These are phyloP conservation scores for Zootermopsis nevadensis DNA, from an alignment of 2,888 invertebrate species.

Conservation along the genomic window DNA sequence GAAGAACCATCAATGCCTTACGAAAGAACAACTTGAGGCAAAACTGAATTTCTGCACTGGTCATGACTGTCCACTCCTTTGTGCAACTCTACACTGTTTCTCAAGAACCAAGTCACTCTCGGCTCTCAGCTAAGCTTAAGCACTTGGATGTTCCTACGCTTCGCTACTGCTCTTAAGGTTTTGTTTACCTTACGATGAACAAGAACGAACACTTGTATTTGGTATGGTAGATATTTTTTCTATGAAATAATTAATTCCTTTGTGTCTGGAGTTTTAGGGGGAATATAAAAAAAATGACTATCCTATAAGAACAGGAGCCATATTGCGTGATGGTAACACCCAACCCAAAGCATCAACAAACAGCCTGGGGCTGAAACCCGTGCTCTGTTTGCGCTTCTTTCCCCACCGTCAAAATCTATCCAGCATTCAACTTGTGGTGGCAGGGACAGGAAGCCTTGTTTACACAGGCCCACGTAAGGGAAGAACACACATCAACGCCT, in stretches of 20 bases:
- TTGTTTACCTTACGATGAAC: background rate
- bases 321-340: slow-evolving; percentile 24
- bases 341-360: slow-evolving; percentile 18
- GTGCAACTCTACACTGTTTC: background rate
- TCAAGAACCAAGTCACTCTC: background rate
- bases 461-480: slow-evolving; percentile 28
- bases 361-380: slow-evolving; percentile 23
- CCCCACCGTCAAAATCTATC: background rate
- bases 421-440: background rate
- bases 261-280: background rate
- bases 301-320: slow-evolving; percentile 20
- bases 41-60: background rate
- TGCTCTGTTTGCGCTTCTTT: slow-evolving; percentile 1
- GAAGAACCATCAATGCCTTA: too few species aligned
- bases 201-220: background rate
- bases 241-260: slow-evolving; percentile 7
- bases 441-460: slow-evolving; percentile 28
- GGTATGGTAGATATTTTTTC: background rate
- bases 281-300: background rate
- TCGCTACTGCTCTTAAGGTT: background rate
- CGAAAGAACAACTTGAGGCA: too few species aligned
- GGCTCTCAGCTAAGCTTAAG: background rate
- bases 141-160: background rate
- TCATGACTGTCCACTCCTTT: background rate
- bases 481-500: slow-evolving; percentile 35